Base-by-base conservation (phyloP, 2,113 vertebrate species). In the Hirundichthys speculiger region DNA sequence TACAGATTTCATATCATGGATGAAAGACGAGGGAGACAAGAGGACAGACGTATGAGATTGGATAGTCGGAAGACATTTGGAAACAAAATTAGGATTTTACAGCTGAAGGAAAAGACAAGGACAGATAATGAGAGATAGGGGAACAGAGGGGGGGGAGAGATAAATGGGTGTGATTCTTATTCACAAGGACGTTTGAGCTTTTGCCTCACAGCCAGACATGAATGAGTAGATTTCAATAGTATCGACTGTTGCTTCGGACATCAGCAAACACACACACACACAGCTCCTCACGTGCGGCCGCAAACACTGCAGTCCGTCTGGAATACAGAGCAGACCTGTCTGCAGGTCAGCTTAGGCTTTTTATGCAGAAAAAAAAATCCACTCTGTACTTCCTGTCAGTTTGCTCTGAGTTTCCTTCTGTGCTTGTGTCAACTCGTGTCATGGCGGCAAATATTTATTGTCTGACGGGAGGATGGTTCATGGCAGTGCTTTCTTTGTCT, bases 221-320 rank as follows among this genome's bases (percentile, higher is more conserved):
- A 92, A 91, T 86, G 88, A 92, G 86, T 88, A 83, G 70, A 86
- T 91, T 92, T 88, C 90, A 90, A 91, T 91, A 91, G 84, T 86
- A 91, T 91, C 67, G 91, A 92, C 90, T 85, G 80, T 82, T 84
- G 79, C 82, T 83, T 79, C 19, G 69, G 86, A 83, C 89, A 82
- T 82, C 82, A 75, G 70, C 83, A 81, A 83, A 85, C 84, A 79
- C 49, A 64, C 75, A 71, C n/a, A 45, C 21, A 5, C 68, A 38
- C 25, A 41, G 14, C 25, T 16, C 18, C 54, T 56, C 51, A 60
- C 21, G 43, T 55, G 58, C 53, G 58, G 61, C 60, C 64, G 80
- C 75, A 84, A 75, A 73, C 43, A 59, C 64, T 21, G 40, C 62
- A 13, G 48, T 50, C 75, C 55, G 77, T 84, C 67, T 74, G 59